Conservation (phyloP, 1,140 invertebrate genomes). For the Drosophila mojavensis region DNA sequence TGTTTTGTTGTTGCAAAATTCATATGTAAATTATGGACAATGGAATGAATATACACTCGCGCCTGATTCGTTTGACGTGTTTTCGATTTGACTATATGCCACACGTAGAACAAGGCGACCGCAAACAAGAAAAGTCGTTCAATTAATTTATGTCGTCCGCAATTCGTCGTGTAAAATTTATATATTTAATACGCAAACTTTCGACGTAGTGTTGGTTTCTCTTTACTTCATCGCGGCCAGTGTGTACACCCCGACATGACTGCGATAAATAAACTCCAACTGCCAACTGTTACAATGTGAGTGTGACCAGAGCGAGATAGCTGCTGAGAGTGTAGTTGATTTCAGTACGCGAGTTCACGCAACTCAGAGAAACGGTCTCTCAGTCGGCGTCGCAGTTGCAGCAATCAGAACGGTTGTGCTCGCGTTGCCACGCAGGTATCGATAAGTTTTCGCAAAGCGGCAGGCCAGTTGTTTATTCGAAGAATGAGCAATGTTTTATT, state of each 20-base stretch:
- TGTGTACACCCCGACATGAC: conserved; percentile 79
- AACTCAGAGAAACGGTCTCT: neutral
- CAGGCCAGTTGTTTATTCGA: conserved; percentile 41
- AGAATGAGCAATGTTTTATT: conserved; percentile 52
- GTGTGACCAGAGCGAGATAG: conserved; percentile 14
- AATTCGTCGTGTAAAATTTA: conserved; percentile 57
- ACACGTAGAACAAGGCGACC: conserved; percentile 56
- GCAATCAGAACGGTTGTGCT: neutral
- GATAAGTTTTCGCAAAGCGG: conserved; percentile 16
- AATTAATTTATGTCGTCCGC: conserved; percentile 52
- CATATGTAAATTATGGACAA: conserved; percentile 75
- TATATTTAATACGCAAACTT: conserved; percentile 65
- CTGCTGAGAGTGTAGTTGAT: no score
- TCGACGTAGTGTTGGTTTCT: conserved; percentile 73
- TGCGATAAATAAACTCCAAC: conserved; percentile 20
- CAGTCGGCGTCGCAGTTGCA: conserved; percentile 13
- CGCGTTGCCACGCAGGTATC: neutral
- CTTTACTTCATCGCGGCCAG: conserved; percentile 42
- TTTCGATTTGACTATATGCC: conserved; percentile 67
- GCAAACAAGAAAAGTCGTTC: conserved; percentile 56
- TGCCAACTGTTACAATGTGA: conserved; percentile 31
- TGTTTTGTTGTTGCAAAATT: conserved; percentile 73
- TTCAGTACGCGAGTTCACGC: neutral
- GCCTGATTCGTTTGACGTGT: conserved; percentile 58
- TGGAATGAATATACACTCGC: conserved; percentile 70